phyloP scores from a whole-genome alignment of 2,113 vertebrate genomes.

The Lynx canadensis region DNA sequence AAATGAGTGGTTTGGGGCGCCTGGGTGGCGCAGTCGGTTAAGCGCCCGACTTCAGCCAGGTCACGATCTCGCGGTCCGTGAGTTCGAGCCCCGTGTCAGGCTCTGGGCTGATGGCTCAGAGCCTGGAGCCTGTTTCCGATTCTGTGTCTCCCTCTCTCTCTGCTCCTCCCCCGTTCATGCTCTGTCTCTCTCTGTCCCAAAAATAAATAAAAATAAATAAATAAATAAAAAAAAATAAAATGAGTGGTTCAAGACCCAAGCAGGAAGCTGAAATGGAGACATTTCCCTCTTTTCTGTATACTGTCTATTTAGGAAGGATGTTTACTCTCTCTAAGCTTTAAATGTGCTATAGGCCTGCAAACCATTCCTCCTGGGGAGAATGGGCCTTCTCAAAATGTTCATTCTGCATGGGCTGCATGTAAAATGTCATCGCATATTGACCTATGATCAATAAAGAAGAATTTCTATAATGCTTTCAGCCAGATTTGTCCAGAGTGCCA shows the following conservation, averaged over 20 bases:
- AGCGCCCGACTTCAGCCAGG: no score
- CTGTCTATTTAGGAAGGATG: not conserved
- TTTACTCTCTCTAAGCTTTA: not conserved
- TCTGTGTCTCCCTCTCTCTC: no score
- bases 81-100: no score
- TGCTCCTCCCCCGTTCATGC: no score
- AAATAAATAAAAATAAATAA: no score
- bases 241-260: not conserved
- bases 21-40: no score
- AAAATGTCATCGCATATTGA: not conserved
- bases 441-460: not conserved
- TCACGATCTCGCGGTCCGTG: no score
- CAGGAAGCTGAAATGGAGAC: not conserved
- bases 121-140: no score
- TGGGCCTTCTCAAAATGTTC: not conserved
- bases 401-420: not conserved
- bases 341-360: not conserved
- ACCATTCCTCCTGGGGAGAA: not conserved
- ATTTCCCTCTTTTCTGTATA: not conserved
- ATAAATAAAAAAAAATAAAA: no score
- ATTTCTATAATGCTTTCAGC: conserved; percentile 67
- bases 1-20: not conserved
- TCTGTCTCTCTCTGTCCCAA: no score
- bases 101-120: no score
- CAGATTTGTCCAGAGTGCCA: not conserved